These are phyloP conservation scores for Apodemus speciosus DNA, from an alignment of 2,113 vertebrate species.

Conservation along the genomic window DNA sequence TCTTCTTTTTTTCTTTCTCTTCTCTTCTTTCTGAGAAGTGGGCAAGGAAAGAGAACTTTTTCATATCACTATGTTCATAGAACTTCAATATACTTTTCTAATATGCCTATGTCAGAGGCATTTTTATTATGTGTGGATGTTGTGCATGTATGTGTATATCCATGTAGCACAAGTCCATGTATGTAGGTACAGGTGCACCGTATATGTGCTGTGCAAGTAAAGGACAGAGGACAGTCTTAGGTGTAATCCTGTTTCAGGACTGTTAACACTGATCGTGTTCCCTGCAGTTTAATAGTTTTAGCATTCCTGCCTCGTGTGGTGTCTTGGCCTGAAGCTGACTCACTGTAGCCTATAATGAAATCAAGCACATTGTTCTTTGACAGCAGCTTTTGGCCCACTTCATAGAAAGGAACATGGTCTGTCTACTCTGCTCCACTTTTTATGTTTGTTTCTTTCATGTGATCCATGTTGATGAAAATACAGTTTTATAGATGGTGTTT, in stretches of 20 bases:
- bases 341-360: neutral
- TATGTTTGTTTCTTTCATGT: neutral
- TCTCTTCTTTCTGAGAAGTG: slow-evolving; percentile 18
- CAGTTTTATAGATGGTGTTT: neutral
- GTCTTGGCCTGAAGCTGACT: neutral
- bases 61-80: neutral
- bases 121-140: neutral
- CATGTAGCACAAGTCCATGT: neutral
- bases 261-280: neutral
- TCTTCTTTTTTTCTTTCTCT: neutral
- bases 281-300: neutral
- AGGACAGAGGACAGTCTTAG: too few relatives aligned
- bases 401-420: neutral
- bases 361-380: neutral
- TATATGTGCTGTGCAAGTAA: too few relatives aligned
- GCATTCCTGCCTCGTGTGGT: neutral
- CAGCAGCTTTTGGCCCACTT: neutral
- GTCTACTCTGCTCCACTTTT: neutral
- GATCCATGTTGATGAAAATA: slow-evolving; percentile 1
- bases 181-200: neutral
- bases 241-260: neutral
- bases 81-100: neutral
- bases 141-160: neutral
- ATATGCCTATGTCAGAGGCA: neutral
- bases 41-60: neutral